Conservation (phyloP, 2,888 invertebrate species). For the Hypomecis atomaria region DNA sequence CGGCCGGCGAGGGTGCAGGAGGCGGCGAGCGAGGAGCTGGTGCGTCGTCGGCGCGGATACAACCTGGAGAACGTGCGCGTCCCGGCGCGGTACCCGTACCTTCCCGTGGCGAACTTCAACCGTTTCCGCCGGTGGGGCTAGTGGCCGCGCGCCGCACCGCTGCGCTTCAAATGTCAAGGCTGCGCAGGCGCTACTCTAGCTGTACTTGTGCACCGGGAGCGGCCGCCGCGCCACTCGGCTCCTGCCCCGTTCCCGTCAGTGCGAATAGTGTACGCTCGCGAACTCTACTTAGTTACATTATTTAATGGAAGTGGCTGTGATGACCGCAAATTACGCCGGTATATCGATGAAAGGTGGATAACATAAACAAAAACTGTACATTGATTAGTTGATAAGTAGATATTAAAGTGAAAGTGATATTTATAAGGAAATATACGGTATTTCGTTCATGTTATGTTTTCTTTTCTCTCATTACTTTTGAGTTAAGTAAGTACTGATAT, state of each 20-base stretch:
- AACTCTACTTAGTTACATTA: slow-evolving; percentile 65
- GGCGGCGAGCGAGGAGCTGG: slow-evolving; percentile 54
- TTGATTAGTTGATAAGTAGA: slow-evolving; percentile 31
- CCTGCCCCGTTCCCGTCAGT: slow-evolving; percentile 34
- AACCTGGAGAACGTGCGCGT: slow-evolving; percentile 81
- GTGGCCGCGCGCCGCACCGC: slow-evolving; percentile 54
- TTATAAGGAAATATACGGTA: slow-evolving; percentile 32
- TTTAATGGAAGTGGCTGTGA: slow-evolving; percentile 79
- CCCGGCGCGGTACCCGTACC: slow-evolving; percentile 78
- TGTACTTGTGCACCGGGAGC: slow-evolving; percentile 49
- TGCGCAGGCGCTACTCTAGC: slow-evolving; percentile 60
- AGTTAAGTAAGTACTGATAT: too few relatives aligned
- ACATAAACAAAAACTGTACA: slow-evolving; percentile 57
- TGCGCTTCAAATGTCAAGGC: slow-evolving; percentile 76
- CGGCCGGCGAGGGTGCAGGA: slow-evolving; percentile 61
- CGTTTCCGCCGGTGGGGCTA: slow-evolving; percentile 81
- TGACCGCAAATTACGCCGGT: slow-evolving; percentile 66
- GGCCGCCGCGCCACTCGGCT: slow-evolving; percentile 51
- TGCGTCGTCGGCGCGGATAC: slow-evolving; percentile 75
- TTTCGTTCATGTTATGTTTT: slow-evolving; percentile 20
- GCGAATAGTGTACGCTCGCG: slow-evolving; percentile 49
- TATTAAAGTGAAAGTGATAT: slow-evolving; percentile 40
- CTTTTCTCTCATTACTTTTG: not conserved
- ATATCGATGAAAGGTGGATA: slow-evolving; percentile 58
- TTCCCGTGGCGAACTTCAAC: slow-evolving; percentile 73